Evolutionary conservation across 2,888 invertebrate genomes (phyloP).

Genomic region (Nomada fucata): DNA sequence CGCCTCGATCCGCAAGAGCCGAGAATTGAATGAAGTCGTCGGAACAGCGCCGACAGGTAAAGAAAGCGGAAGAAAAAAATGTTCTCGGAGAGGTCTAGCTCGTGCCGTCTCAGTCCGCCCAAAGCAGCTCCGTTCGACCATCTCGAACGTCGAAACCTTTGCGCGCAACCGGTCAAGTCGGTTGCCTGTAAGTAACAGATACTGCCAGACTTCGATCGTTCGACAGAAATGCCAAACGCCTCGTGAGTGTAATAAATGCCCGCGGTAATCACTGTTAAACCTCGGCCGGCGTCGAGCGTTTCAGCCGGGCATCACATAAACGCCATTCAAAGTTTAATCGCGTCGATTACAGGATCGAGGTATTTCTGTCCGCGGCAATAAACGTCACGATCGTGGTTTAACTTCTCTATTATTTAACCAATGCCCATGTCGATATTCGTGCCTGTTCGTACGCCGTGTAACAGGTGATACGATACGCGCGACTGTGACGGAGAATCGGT

Average conservation of each 20-base stretch:
- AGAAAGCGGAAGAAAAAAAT: neutral
- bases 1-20: no score
- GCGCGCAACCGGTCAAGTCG: constrained; percentile 38
- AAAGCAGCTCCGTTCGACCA: neutral
- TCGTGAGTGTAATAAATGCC: constrained; percentile 46
- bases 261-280: constrained; percentile 49
- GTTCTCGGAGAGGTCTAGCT: neutral
- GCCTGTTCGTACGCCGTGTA: neutral
- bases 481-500: constrained; percentile 28
- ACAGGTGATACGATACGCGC: neutral
- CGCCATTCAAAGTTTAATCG: constrained; percentile 56
- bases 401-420: constrained; percentile 51
- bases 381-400: constrained; percentile 31
- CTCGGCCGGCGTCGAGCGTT: constrained; percentile 25
- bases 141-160: neutral
- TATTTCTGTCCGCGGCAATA: constrained; percentile 48
- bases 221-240: constrained; percentile 37
- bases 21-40: neutral
- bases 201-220: neutral
- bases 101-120: neutral
- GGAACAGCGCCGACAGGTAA: no score
- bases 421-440: neutral
- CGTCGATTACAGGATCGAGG: constrained; percentile 52
- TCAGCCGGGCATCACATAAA: constrained; percentile 41
- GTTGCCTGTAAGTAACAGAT: constrained; percentile 11